Evolutionary conservation across 1,140 invertebrate species (phyloP).

Genomic region (Chlorops oryzae): DNA sequence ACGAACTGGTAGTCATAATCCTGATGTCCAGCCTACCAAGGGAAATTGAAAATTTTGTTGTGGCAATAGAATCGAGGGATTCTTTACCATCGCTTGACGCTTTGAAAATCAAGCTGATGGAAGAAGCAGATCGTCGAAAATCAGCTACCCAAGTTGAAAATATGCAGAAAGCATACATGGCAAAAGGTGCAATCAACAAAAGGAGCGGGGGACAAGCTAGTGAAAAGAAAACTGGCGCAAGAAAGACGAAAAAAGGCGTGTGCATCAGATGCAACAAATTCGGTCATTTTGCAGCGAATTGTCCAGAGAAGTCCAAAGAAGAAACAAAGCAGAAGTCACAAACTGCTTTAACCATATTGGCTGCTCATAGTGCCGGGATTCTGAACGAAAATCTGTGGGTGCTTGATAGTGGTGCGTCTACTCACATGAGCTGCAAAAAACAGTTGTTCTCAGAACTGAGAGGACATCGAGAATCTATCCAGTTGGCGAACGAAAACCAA

Average conservation of each 20-base stretch:
- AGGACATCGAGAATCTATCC: background rate
- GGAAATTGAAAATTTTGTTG: slow-evolving; percentile 14
- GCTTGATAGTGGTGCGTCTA: slow-evolving; percentile 10
- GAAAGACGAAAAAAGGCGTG: no score
- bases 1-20: slow-evolving; percentile 14
- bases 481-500: slow-evolving; percentile 5
- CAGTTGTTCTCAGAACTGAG: background rate
- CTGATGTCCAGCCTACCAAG: slow-evolving; percentile 4
- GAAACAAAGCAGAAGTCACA: background rate
- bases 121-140: slow-evolving; percentile 12
- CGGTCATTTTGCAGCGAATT: background rate
- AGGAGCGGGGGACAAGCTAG: background rate
- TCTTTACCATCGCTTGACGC: slow-evolving; percentile 3
- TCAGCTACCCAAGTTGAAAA: background rate
- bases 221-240: background rate
- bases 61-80: slow-evolving; percentile 15
- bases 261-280: background rate
- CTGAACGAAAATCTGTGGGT: slow-evolving; percentile 3
- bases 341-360: background rate
- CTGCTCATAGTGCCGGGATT: background rate
- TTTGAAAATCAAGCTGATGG: slow-evolving; percentile 11
- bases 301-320: background rate
- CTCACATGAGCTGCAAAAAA: slow-evolving; percentile 9
- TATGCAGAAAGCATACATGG: background rate
- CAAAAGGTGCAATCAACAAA: slow-evolving; percentile 6